Conservation (phyloP, 1,140 invertebrate genomes). For the Ruditapes philippinarum region DNA sequence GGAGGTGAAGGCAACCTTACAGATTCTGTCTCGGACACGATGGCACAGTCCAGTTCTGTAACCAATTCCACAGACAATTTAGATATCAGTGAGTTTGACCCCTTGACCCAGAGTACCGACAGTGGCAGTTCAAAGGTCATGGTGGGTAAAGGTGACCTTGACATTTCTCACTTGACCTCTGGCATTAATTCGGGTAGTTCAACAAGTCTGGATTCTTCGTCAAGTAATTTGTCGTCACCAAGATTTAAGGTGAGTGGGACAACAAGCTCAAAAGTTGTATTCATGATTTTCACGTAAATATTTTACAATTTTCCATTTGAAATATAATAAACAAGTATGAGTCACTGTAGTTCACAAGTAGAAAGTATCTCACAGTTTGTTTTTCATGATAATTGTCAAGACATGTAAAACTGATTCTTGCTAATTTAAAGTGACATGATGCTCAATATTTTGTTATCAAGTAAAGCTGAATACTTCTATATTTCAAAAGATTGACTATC, state of each 20-base stretch:
- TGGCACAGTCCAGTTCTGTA: constrained; percentile 10
- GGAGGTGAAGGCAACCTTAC: background rate
- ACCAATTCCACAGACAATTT: background rate
- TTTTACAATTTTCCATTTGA: no score
- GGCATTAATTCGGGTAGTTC: constrained; percentile 66
- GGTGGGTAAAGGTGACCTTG: constrained; percentile 84
- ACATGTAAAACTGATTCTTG: no score
- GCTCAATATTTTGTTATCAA: no score
- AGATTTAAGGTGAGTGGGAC: constrained; percentile 38
- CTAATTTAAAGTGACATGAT: no score
- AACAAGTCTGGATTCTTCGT: constrained; percentile 62
- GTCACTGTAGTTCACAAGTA: no score
- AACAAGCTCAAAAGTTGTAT: no score
- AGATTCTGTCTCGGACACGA: constrained; percentile 6
- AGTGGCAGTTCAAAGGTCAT: constrained; percentile 73
- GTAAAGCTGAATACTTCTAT: no score
- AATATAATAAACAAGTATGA: no score
- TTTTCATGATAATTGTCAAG: no score
- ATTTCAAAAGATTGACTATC: no score
- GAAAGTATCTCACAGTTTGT: no score
- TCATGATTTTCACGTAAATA: no score
- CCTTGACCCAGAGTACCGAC: constrained; percentile 62
- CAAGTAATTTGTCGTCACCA: constrained; percentile 71
- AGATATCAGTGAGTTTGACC: constrained; percentile 81
- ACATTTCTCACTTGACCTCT: constrained; percentile 76